These are phyloP conservation scores for Synchiropus splendidus DNA, from an alignment of 2,113 vertebrate species.

Conservation along the genomic window DNA sequence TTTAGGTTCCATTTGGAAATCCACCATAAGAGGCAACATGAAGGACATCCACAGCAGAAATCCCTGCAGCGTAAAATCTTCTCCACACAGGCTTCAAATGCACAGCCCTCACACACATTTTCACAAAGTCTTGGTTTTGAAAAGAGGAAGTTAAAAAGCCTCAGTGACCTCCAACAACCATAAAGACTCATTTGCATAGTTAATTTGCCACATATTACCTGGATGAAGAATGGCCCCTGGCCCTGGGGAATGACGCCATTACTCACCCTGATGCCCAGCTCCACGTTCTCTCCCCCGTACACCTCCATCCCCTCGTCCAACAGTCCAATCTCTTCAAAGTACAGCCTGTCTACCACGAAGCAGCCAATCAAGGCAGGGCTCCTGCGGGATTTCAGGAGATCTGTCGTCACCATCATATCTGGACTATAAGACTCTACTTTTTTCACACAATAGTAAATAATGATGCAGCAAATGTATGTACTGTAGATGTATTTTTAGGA, in stretches of 20 bases:
- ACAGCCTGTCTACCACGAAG: constrained; percentile 92
- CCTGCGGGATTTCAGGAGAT: constrained; percentile 58
- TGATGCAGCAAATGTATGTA: too few species aligned
- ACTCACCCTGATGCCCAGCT: constrained; percentile 94
- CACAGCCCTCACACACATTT: constrained; percentile 3
- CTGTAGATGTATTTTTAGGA: too few species aligned
- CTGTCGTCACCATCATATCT: too few species aligned
- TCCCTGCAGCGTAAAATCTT: too few species aligned
- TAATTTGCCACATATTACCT: constrained; percentile 45
- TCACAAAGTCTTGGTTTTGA: constrained; percentile 9
- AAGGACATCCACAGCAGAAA: too few species aligned
- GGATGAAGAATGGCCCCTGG: constrained; percentile 32
- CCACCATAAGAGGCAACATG: too few species aligned
- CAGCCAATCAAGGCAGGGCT: constrained; percentile 97
- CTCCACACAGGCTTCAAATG: constrained; percentile 2
- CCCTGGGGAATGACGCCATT: constrained; percentile 16
- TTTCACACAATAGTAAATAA: too few species aligned
- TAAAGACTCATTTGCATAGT: constrained; percentile 35
- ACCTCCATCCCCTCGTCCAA: constrained; percentile 98
- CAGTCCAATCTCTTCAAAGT: constrained; percentile 95
- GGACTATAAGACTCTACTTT: too few species aligned
- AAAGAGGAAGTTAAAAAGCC: constrained; percentile 6
- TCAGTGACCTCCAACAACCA: constrained; percentile 28
- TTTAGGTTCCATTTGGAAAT: too few species aligned
- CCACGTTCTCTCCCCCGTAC: constrained; percentile 95